phyloP scores from a whole-genome alignment of 2,888 invertebrate genomes.

The Euzetes globulus region DNA sequence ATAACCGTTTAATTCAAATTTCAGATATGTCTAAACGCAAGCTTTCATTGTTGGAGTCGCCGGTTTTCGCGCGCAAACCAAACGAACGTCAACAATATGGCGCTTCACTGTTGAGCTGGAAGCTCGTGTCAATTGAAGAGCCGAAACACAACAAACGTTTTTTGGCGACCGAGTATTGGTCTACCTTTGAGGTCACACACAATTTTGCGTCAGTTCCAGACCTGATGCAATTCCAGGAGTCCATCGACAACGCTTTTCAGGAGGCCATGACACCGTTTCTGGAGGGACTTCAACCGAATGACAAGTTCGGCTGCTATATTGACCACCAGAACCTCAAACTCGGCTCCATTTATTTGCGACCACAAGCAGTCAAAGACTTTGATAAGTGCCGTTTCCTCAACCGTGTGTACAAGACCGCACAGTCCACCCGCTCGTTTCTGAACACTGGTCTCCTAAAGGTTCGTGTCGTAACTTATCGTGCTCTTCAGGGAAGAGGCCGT shows the following conservation, averaged over 20 bases:
- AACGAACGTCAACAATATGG: too few relatives aligned
- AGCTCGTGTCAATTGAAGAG: neutral
- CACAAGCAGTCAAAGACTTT: neutral
- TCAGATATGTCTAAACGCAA: too few relatives aligned
- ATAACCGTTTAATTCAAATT: too few relatives aligned
- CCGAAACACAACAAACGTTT: neutral
- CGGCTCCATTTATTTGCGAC: neutral
- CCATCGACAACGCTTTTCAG: neutral
- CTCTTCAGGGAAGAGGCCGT: neutral
- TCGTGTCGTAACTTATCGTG: neutral
- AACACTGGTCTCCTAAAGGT: neutral
- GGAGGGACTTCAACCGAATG: neutral
- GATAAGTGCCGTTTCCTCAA: neutral
- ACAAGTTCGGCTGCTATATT: neutral
- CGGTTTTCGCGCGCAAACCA: too few relatives aligned
- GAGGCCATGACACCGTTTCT: neutral
- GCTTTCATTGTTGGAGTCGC: too few relatives aligned
- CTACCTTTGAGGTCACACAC: neutral
- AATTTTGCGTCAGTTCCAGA: neutral
- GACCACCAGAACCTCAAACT: neutral
- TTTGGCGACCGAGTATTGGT: neutral
- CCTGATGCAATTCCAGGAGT: neutral
- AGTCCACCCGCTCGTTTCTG: neutral
- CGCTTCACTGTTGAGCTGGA: too few relatives aligned
- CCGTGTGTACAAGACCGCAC: neutral